phyloP scores from a whole-genome alignment of 1,140 invertebrate species.

The Pollicipes pollicipes region DNA sequence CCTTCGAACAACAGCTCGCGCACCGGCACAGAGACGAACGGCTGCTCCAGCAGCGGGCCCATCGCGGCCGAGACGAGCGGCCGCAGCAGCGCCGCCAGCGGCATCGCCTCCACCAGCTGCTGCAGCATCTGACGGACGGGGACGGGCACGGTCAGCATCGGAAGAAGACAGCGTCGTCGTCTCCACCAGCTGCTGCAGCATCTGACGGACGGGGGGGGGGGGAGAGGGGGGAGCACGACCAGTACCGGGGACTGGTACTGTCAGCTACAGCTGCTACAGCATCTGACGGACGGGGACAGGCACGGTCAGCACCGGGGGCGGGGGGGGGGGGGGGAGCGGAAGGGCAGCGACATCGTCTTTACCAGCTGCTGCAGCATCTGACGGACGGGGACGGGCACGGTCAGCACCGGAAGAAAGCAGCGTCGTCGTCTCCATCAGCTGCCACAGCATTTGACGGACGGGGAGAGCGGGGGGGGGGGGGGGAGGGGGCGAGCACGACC shows the following conservation, averaged over 20 bases:
- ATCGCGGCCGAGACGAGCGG: background rate
- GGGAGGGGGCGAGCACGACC: background rate
- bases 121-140: background rate
- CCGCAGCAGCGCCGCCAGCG: background rate
- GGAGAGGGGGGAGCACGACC: background rate
- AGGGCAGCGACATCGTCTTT: background rate
- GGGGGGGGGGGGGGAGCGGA: no score
- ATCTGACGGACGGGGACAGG: background rate
- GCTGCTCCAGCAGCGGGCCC: background rate
- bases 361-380: background rate
- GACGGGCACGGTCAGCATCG: background rate
- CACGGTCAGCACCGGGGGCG: no score
- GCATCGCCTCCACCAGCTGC: background rate
- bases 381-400: no score
- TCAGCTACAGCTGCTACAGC: no score
- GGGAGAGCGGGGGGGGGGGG: no score
- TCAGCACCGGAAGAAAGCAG: background rate
- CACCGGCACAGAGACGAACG: background rate
- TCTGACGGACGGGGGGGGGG: background rate
- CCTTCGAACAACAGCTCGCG: background rate
- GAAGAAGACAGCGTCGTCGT: no score
- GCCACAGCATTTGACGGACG: background rate
- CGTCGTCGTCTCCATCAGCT: no score
- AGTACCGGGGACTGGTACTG: no score
- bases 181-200: background rate